These are phyloP conservation scores for Lordiphosa mommai DNA, from an alignment of 1,140 invertebrate species.

Conservation along the genomic window DNA sequence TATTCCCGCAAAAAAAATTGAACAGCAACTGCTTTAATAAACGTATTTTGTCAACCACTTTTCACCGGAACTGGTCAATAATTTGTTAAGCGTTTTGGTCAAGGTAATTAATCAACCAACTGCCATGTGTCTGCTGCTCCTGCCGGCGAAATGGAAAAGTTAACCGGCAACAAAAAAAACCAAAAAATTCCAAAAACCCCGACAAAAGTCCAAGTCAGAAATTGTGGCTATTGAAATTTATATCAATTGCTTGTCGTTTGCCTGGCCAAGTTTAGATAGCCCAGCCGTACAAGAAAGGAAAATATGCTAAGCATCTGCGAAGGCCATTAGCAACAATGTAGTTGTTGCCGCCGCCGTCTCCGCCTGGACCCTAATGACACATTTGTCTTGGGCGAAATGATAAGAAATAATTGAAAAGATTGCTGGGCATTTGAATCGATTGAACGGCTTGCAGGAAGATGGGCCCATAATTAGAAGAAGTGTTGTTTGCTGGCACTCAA, in stretches of 20 bases:
- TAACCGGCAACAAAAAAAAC: constrained; percentile 12
- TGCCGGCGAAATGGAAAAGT: constrained; percentile 24
- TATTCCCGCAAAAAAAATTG: neutral
- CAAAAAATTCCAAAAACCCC: constrained; percentile 9
- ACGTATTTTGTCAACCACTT: constrained; percentile 33
- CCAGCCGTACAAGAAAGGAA: constrained; percentile 3
- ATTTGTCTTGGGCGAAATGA: constrained; percentile 47
- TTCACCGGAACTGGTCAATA: constrained; percentile 47
- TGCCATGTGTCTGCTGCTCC: constrained; percentile 12
- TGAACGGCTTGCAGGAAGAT: constrained; percentile 9
- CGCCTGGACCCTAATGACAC: constrained; percentile 26
- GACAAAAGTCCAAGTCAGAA: constrained; percentile 15
- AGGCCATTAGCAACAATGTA: constrained; percentile 32
- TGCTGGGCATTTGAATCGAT: constrained; percentile 66
- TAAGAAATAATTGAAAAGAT: constrained; percentile 77
- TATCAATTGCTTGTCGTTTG: constrained; percentile 38
- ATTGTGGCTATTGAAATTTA: constrained; percentile 55
- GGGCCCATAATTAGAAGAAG: constrained; percentile 24
- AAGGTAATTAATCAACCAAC: constrained; percentile 65
- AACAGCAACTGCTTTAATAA: neutral
- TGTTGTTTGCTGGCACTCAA: constrained; percentile 3
- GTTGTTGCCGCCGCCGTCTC: neutral
- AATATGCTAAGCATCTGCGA: constrained; percentile 48
- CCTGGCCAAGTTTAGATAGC: constrained; percentile 38
- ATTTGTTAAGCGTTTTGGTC: constrained; percentile 32